Percentiles rank a stretch among this genome's conserved stretches.
Conservation (phyloP, 2,113 vertebrate genomes). For the Nycticryphes semicollaris region DNA sequence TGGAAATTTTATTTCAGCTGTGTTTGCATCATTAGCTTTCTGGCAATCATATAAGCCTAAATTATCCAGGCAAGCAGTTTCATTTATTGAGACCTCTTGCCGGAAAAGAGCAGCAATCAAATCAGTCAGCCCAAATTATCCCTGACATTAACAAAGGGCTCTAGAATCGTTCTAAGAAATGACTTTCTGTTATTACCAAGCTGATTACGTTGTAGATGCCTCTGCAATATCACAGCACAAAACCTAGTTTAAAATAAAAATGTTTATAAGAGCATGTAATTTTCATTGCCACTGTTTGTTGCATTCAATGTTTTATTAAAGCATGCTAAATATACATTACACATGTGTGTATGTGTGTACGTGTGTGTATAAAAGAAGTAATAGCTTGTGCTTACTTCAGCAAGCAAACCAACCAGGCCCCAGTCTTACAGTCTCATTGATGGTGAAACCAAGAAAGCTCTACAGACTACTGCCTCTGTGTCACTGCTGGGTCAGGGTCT, state of each 20-base stretch:
- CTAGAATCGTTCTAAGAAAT: slow-evolving; percentile 62
- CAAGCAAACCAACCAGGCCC: slow-evolving; percentile 8
- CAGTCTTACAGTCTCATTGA: not conserved
- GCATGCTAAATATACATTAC: not conserved
- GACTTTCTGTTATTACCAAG: slow-evolving; percentile 44
- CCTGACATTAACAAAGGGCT: slow-evolving; percentile 68
- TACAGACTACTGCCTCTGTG: fast-evolving
- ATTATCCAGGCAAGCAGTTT: slow-evolving; percentile 67
- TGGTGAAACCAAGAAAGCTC: not conserved
- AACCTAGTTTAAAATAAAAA: slow-evolving; percentile 30
- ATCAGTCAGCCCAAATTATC: slow-evolving; percentile 70
- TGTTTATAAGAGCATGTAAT: slow-evolving; percentile 2
- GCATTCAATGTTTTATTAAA: slow-evolving; percentile 1
- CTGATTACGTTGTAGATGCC: slow-evolving; percentile 41
- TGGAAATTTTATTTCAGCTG: slow-evolving; percentile 63
- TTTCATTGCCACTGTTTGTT: slow-evolving; percentile 53
- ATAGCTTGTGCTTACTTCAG: not conserved
- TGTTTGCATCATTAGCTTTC: slow-evolving; percentile 64
- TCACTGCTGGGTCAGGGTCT: not conserved
- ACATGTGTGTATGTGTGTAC: not conserved
- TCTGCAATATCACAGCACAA: not conserved
- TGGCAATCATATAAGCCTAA: slow-evolving; percentile 65
- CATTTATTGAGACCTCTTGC: slow-evolving; percentile 61
- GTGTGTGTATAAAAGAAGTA: not conserved
- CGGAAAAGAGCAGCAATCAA: slow-evolving; percentile 63